A percentile compares a stretch with the other conserved stretches of the same genome.
Evolutionary conservation across 2,888 invertebrate species (phyloP).

Genomic region (Clistopyga incitator): DNA sequence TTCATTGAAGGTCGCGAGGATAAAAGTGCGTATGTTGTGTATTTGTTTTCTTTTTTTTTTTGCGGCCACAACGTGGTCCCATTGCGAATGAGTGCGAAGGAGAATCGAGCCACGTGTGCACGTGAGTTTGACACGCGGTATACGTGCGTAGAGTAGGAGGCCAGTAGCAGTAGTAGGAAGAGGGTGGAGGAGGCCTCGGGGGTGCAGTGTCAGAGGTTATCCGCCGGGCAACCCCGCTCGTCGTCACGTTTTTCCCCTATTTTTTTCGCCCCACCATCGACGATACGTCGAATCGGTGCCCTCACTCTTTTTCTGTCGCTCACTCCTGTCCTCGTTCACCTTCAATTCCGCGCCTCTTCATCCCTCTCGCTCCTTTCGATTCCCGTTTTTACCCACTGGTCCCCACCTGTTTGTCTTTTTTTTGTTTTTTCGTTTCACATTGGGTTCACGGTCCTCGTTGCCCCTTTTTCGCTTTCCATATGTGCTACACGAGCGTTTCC

Average conservation of each 20-base stretch:
- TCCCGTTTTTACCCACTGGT: constrained; percentile 20
- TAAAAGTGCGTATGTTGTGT: constrained; percentile 49
- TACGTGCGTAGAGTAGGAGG: constrained; percentile 81
- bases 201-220: constrained; percentile 72
- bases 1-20: constrained; percentile 57
- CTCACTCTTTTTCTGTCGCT: constrained; percentile 62
- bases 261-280: constrained; percentile 79
- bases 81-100: constrained; percentile 41
- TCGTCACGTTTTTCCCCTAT: constrained; percentile 78
- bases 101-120: constrained; percentile 80
- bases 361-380: constrained; percentile 63
- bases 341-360: constrained; percentile 54
- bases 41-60: constrained; percentile 51
- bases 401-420: constrained; percentile 41
- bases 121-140: constrained; percentile 82
- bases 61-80: constrained; percentile 63
- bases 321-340: constrained; percentile 54
- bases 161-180: constrained; percentile 69
- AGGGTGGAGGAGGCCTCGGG: constrained; percentile 65
- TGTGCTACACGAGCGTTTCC: constrained; percentile 49
- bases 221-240: constrained; percentile 74
- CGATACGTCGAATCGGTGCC: constrained; percentile 74
- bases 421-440: no score
- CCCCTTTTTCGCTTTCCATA: constrained; percentile 62
- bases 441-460: constrained; percentile 55